Evolutionary conservation across 2,113 vertebrate species (phyloP).

Genomic region (Caracal caracal): DNA sequence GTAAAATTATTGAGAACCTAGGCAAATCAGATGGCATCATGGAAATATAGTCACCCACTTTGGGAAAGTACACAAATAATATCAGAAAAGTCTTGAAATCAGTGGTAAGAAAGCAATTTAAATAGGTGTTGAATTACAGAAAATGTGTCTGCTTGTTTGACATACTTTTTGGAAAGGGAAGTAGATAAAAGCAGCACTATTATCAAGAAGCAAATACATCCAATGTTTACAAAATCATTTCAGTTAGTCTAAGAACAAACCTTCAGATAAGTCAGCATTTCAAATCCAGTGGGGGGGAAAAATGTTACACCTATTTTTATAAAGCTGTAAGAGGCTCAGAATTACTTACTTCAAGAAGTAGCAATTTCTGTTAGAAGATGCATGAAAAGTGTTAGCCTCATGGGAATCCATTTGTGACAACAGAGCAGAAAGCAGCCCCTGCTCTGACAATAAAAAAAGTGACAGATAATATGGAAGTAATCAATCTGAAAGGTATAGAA

Average conservation of each 20-base stretch:
- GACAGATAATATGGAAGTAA: constrained; percentile 77
- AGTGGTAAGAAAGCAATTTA: constrained; percentile 37
- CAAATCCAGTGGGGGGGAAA: constrained; percentile 43
- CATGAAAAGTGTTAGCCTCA: constrained; percentile 75
- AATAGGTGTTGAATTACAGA: constrained; percentile 17
- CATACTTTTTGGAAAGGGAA: neutral
- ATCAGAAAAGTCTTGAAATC: neutral
- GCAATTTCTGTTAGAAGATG: constrained; percentile 79
- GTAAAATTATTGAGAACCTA: neutral
- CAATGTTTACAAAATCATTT: constrained; percentile 53
- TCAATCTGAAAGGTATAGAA: constrained; percentile 77
- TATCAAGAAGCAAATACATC: constrained; percentile 38
- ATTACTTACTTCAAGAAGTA: constrained; percentile 73
- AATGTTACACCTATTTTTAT: constrained; percentile 63
- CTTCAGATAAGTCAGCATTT: constrained; percentile 59
- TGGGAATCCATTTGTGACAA: constrained; percentile 79
- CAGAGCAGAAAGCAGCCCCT: constrained; percentile 71
- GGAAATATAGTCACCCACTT: neutral
- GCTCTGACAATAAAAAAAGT: constrained; percentile 67
- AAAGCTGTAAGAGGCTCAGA: constrained; percentile 66
- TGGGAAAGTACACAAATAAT: constrained; percentile 24
- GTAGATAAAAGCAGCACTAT: constrained; percentile 20
- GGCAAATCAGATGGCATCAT: neutral
- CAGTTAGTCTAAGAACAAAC: constrained; percentile 58
- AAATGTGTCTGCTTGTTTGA: constrained; percentile 30